Evolutionary conservation across 2,113 vertebrate genomes (phyloP).

Genomic region (Alligator mississippiensis): DNA sequence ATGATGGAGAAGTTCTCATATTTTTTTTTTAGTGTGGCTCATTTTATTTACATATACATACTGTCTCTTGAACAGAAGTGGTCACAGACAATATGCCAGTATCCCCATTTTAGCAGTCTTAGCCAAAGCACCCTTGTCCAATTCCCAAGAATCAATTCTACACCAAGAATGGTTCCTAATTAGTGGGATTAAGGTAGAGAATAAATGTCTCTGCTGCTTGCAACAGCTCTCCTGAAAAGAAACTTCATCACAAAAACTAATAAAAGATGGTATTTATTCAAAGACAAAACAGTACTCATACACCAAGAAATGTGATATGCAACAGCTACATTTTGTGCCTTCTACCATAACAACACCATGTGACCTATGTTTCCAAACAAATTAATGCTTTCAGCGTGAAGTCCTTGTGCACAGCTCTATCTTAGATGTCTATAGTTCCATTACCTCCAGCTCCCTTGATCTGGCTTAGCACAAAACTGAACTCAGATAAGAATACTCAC

Average conservation of each 20-base stretch:
- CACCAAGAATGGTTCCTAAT: conserved; percentile 13
- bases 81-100: accelerated
- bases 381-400: background rate
- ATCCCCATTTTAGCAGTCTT: background rate
- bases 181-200: background rate
- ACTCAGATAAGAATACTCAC: background rate
- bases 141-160: background rate
- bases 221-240: background rate
- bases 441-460: too few relatives aligned
- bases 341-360: accelerated
- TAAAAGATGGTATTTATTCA: background rate
- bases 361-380: accelerated
- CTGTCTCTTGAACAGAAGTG: background rate
- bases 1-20: background rate
- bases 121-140: background rate
- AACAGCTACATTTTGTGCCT: background rate
- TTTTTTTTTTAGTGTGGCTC: accelerated
- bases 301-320: background rate
- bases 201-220: conserved; percentile 23
- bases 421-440: too few relatives aligned
- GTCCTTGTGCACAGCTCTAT: too few relatives aligned
- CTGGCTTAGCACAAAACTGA: too few relatives aligned
- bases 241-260: background rate
- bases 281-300: background rate
- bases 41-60: accelerated